A percentile compares a stretch with the other conserved stretches of the same genome.
phyloP scores from a whole-genome alignment of 2,113 vertebrate genomes.

The Hiodon alosoides region DNA sequence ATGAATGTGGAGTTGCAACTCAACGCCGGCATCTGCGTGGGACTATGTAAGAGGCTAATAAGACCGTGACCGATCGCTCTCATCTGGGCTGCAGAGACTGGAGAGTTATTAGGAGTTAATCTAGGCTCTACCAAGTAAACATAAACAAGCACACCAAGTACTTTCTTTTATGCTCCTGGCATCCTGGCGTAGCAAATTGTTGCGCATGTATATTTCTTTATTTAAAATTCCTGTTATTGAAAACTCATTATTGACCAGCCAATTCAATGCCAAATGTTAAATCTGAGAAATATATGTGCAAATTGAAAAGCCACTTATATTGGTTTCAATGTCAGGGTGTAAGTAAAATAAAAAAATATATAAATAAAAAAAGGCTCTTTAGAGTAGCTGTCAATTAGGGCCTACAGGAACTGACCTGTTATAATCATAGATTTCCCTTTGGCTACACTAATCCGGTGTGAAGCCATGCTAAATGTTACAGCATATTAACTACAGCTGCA shows the following conservation, averaged over 20 bases:
- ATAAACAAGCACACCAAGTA: too few relatives aligned
- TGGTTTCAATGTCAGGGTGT: slow-evolving; percentile 76
- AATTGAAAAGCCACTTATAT: slow-evolving; percentile 27
- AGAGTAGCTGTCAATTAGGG: slow-evolving; percentile 72
- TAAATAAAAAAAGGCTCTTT: slow-evolving; percentile 57
- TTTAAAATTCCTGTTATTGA: too few relatives aligned
- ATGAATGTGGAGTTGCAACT: slow-evolving; percentile 59
- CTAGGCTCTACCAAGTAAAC: slow-evolving; percentile 17
- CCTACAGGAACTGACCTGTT: slow-evolving; percentile 74
- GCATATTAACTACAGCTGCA: slow-evolving; percentile 91
- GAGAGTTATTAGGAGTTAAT: slow-evolving; percentile 66
- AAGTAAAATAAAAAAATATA: slow-evolving; percentile 60
- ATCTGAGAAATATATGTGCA: too few relatives aligned
- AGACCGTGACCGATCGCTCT: slow-evolving; percentile 36
- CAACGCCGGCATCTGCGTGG: too few relatives aligned
- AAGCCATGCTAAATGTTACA: slow-evolving; percentile 99
- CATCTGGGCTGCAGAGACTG: slow-evolving; percentile 68
- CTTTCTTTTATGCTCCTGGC: too few relatives aligned
- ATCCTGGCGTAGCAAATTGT: too few relatives aligned
- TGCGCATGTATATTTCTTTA: too few relatives aligned
- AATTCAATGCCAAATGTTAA: too few relatives aligned
- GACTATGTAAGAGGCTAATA: too few relatives aligned
- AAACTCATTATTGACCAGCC: too few relatives aligned
- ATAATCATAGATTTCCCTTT: slow-evolving; percentile 63
- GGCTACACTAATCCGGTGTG: slow-evolving; percentile 94